Evolutionary conservation across 2,888 invertebrate genomes (phyloP), one percentile per base, ranked within the genome.

Genomic region (Trichogramma dendrolimi): DNA sequence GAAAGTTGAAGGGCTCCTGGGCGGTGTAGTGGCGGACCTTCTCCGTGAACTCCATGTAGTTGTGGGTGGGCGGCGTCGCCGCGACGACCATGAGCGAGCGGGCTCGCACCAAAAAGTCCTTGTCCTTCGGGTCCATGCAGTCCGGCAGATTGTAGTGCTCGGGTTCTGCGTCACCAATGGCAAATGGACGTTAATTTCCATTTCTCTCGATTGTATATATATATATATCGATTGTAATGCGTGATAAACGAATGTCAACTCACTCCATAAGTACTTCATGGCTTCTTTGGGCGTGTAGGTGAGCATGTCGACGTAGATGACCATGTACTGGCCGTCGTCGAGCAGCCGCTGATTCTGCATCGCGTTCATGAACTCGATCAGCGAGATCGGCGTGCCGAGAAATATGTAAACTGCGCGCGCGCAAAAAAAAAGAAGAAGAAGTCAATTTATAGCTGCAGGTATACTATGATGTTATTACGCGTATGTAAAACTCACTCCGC

Each of bases 271-370:
- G 83, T 92, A 94, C 79, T 90, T 89, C 73, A 86, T 82, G 49
- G 91, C 88, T 77, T 91, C 89, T 78, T 83, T 83, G 68, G 84
- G 83, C 14, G 89, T 86, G 78, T 91, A 92, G n/a, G 91, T 89
- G 85, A 91, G 89, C 87, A 90, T 92, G 77, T 96, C 96, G 14
- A 96, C 92, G 79, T 91, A 92, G 75, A 98, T 94, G 65, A 98
- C 92, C 85, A 95, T 90, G 80, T 97, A 97, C 77, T 96, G 93
- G 39, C 96, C 96, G 67, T 92, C 89, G 60, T 91, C 90, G 75
- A 96, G 90, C 62, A 96, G 81, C 68, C 93, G 90, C 49, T 89
- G 85, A 43, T 89, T 89, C 75, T 96, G 92, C 93, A 98, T 94
- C 38, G 90, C 89, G 44, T 87, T 86, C 91, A 96, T 93, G 83